Evolutionary conservation across 2,113 vertebrate species (phyloP).

Genomic region (Cebus imitator): DNA sequence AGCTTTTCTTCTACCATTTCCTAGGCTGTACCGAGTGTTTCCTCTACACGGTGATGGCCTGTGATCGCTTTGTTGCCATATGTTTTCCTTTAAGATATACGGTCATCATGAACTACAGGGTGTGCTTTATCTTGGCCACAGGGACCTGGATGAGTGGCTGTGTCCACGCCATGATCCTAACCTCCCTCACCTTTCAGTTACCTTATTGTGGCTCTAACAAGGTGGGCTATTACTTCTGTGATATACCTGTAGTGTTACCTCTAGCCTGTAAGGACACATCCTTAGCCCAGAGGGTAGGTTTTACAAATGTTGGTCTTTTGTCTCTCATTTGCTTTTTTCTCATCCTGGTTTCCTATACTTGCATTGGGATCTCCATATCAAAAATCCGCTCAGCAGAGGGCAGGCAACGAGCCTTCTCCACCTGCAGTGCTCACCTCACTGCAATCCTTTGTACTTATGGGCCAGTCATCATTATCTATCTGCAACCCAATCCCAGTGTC

Average conservation of each 20-base stretch:
- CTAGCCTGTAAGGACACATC: conserved; percentile 69
- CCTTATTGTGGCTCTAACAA: conserved; percentile 59
- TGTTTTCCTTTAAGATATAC: conserved; percentile 51
- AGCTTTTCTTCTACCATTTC: conserved; percentile 71
- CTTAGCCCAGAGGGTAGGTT: conserved; percentile 63
- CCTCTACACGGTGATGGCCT: conserved; percentile 63
- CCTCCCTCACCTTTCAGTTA: conserved; percentile 65
- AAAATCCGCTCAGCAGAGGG: background rate
- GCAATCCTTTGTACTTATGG: conserved; percentile 41
- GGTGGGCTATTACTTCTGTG: conserved; percentile 71
- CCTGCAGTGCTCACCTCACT: conserved; percentile 48
- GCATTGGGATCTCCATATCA: conserved; percentile 53
- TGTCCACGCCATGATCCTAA: conserved; percentile 66
- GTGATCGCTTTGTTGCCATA: conserved; percentile 59
- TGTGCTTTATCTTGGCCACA: conserved; percentile 59
- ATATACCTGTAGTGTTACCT: conserved; percentile 70
- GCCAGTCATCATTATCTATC: conserved; percentile 40
- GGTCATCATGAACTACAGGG: conserved; percentile 38
- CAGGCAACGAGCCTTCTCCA: conserved; percentile 9
- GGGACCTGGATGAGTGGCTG: conserved; percentile 66
- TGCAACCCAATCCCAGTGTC: background rate
- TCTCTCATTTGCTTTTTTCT: conserved; percentile 64
- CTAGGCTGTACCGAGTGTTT: conserved; percentile 65
- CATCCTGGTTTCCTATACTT: conserved; percentile 62
- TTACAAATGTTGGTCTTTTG: conserved; percentile 72